Base-by-base conservation (phyloP, 64 coral and sea anemone species). In the Pocillopora damicornis region DNA sequence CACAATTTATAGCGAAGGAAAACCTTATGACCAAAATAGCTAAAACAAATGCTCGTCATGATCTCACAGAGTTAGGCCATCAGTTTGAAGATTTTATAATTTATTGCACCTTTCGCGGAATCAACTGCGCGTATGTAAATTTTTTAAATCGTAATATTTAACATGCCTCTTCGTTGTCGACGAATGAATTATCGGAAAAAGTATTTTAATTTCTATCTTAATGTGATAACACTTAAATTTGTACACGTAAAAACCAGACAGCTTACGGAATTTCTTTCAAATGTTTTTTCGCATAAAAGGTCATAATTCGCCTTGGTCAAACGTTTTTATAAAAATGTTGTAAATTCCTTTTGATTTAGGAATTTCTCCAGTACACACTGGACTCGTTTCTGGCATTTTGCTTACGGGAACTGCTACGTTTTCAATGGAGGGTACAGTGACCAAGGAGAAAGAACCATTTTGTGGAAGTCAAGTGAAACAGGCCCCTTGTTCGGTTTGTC, bases 371-470 rank as follows among this genome's bases (percentile, higher is more conserved):
- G 75, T 57, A 18, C 15, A 11, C 56, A 56, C 75, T 77, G 75
- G 75, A 77, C 9, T 42, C 75, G 35, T 16, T 77, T 77, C 16
- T 77, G 75, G 75, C 75, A 77, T 37, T 76, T 16, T 42, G 74
- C 74, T 1, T 76, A 76, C 36, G 74, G 74, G 30, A 76, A 76
- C 35, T 77, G 37, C 37, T 77, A 22, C 45, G 15, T 77, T 9
- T 92, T 92, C 57, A 92, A 92, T 62, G 71, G 82, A 61, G 90
- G 82, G 0, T 79, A 86, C 18, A 76, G 51, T 13, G 76, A 76
- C 0, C 11, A 20, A 3, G 83, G 90, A 45, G 8, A 26, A 20
- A 4, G 35, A 1, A 75, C 76, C 18, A 9, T 42, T 10, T 61
- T 87, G 18, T 71, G 87, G 42, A 66, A 51, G 2, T 51, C 42